Evolutionary conservation across 1,140 invertebrate species (phyloP).

Genomic region (Drosophila sulfurigaster): DNA sequence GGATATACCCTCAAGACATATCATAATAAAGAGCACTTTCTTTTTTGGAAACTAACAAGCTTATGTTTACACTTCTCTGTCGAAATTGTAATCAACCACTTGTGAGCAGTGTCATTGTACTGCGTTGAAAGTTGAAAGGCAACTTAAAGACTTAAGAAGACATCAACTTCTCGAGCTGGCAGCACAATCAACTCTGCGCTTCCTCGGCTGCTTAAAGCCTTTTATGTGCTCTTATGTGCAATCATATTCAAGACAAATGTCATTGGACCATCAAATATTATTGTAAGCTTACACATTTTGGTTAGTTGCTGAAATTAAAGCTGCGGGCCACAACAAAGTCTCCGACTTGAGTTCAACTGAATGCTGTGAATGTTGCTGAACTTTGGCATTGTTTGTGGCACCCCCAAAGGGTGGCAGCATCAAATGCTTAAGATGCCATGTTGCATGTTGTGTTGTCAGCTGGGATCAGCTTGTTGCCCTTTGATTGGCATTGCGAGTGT

Average conservation of each 20-base stretch:
- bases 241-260: slow-evolving; percentile 5
- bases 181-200: background rate
- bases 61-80: background rate
- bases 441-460: slow-evolving; percentile 29
- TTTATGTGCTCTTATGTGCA: background rate
- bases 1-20: background rate
- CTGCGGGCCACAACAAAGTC: slow-evolving; percentile 42
- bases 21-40: background rate
- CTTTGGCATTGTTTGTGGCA: slow-evolving; percentile 45
- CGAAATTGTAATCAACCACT: background rate
- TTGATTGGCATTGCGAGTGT: slow-evolving; percentile 20
- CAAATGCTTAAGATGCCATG: slow-evolving; percentile 17
- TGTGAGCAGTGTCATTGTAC: slow-evolving; percentile 7
- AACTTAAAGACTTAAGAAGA: background rate
- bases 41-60: background rate
- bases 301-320: slow-evolving; percentile 37
- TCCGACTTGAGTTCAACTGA: slow-evolving; percentile 24
- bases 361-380: slow-evolving; percentile 22
- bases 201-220: background rate
- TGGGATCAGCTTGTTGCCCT: slow-evolving; percentile 20
- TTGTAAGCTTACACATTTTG: slow-evolving; percentile 9
- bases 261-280: slow-evolving; percentile 1
- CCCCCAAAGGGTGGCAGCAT: slow-evolving; percentile 12
- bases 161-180: background rate
- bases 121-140: background rate